A percentile compares a stretch with the other conserved stretches of the same genome.
These are phyloP conservation scores for Agrilus planipennis DNA, from an alignment of 1,140 invertebrate genomes.

Conservation along the genomic window DNA sequence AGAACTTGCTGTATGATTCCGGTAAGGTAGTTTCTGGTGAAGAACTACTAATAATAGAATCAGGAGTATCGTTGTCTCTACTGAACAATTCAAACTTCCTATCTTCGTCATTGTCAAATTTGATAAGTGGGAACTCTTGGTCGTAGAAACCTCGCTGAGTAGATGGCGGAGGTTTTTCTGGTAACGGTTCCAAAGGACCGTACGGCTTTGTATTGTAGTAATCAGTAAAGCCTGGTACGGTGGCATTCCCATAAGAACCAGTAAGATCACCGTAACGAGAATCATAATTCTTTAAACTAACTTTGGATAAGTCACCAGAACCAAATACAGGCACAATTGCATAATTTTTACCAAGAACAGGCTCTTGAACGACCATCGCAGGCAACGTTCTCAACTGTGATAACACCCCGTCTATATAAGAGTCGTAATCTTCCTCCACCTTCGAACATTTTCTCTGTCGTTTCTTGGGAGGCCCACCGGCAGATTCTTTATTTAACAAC, in stretches of 20 bases:
- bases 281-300: slow-evolving; percentile 55
- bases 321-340: slow-evolving; percentile 71
- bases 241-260: slow-evolving; percentile 64
- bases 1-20: slow-evolving; percentile 54
- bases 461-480: slow-evolving; percentile 59
- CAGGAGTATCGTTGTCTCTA: slow-evolving; percentile 67
- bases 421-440: slow-evolving; percentile 83
- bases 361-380: slow-evolving; percentile 77
- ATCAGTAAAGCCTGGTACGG: slow-evolving; percentile 56
- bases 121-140: slow-evolving; percentile 78
- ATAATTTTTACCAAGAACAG: slow-evolving; percentile 69
- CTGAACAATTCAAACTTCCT: slow-evolving; percentile 55
- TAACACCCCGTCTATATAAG: slow-evolving; percentile 79
- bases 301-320: slow-evolving; percentile 62
- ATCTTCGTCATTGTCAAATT: slow-evolving; percentile 58
- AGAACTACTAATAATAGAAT: slow-evolving; percentile 79
- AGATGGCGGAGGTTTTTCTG: slow-evolving; percentile 54
- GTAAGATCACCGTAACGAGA: slow-evolving; percentile 60
- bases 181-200: slow-evolving; percentile 58
- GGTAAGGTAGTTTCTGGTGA: slow-evolving; percentile 69
- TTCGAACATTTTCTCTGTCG: slow-evolving; percentile 70
- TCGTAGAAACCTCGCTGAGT: slow-evolving; percentile 88
- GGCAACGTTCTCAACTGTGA: slow-evolving; percentile 71
- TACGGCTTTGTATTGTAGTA: slow-evolving; percentile 75
- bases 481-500: slow-evolving; percentile 32